Percentiles rank a stretch among this genome's conserved stretches.
Conservation (phyloP, 23 tunicate species). For the Ciona savignyi region DNA sequence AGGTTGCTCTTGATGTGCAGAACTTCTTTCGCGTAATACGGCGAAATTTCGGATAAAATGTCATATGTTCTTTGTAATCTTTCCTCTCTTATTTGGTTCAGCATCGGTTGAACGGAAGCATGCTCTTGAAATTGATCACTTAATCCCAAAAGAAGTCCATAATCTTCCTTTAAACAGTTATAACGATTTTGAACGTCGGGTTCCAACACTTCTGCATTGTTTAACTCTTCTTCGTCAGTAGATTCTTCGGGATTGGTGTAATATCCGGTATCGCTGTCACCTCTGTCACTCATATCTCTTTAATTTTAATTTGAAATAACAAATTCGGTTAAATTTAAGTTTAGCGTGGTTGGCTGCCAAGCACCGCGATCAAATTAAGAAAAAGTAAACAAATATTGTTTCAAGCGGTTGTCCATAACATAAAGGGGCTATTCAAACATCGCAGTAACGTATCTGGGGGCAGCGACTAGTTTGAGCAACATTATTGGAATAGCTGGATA, state of each 20-base stretch:
- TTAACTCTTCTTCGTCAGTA: neutral
- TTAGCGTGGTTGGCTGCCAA: constrained; percentile 22
- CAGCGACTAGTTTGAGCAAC: too few relatives aligned
- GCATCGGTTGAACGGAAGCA: neutral
- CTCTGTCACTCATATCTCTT: neutral
- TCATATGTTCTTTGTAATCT: neutral
- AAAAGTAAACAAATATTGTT: neutral
- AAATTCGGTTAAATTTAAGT: neutral
- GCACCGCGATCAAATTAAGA: constrained; percentile 8
- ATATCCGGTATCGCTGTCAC: neutral
- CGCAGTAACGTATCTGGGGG: too few relatives aligned
- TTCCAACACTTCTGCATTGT: neutral
- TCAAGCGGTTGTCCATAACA: too few relatives aligned
- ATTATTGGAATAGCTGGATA: too few relatives aligned
- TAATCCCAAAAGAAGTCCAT: neutral
- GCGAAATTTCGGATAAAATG: neutral
- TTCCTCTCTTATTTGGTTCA: neutral
- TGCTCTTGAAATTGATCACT: neutral
- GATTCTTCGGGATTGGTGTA: neutral
- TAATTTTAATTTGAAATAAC: too few relatives aligned
- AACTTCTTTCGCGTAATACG: neutral
- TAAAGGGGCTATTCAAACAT: too few relatives aligned
- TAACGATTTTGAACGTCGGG: neutral
- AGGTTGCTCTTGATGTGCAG: neutral
- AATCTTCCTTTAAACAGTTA: neutral